Evolutionary conservation across 2,113 vertebrate species (phyloP).

Genomic region (Prolemur simus): DNA sequence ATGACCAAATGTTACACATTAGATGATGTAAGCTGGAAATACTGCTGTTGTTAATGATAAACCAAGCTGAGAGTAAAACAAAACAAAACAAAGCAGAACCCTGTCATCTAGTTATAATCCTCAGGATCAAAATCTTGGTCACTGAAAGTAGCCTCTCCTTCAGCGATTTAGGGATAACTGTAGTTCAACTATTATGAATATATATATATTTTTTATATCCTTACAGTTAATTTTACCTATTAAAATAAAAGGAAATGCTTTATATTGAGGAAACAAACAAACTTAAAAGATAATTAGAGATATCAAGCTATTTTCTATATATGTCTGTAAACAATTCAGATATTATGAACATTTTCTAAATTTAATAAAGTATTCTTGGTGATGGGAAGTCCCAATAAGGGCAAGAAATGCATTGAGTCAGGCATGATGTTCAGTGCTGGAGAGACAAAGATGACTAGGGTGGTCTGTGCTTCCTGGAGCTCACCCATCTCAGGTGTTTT

Average conservation of each 20-base stretch:
- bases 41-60: background rate
- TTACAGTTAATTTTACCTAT: background rate
- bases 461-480: background rate
- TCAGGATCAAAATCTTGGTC: background rate
- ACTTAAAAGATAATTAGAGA: background rate
- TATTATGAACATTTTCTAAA: background rate
- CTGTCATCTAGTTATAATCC: background rate
- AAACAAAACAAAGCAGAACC: background rate
- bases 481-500: background rate
- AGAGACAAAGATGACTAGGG: background rate
- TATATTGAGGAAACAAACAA: background rate
- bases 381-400: background rate
- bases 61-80: background rate
- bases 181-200: background rate
- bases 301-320: background rate
- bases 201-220: background rate
- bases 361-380: background rate
- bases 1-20: background rate
- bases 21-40: background rate
- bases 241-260: background rate
- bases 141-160: background rate
- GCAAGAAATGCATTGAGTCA: background rate
- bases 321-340: background rate
- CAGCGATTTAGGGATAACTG: background rate
- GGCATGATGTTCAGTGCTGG: background rate